Percentiles rank a stretch among this genome's conserved stretches.
phyloP scores from a whole-genome alignment of 2,888 invertebrate genomes.

The Oconnorella tubifera region DNA sequence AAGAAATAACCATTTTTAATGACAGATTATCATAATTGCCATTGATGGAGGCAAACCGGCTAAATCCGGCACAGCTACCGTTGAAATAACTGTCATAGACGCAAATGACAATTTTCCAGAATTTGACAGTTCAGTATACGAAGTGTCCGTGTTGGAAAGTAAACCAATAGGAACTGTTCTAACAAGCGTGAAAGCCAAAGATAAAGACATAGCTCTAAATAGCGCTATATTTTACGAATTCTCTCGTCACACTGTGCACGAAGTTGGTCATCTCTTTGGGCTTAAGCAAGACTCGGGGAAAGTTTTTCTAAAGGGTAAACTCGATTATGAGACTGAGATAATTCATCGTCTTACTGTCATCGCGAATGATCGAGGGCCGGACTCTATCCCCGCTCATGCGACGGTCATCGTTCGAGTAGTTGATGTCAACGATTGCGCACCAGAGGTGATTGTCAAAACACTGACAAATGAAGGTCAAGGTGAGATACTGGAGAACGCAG shows the following conservation, averaged over 20 bases:
- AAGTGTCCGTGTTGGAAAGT: constrained; percentile 28
- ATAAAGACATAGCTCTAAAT: constrained; percentile 30
- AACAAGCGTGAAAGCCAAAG: constrained; percentile 25
- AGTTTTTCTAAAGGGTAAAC: constrained; percentile 24
- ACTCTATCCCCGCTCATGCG: constrained; percentile 37
- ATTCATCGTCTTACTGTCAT: constrained; percentile 29
- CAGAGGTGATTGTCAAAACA: constrained; percentile 40
- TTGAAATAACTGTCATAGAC: constrained; percentile 31
- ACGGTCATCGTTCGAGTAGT: constrained; percentile 39
- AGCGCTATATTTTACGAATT: constrained; percentile 32
- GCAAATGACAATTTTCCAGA: constrained; percentile 34
- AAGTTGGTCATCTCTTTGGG: constrained; percentile 33
- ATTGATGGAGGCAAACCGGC: constrained; percentile 74
- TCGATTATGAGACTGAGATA: constrained; percentile 30
- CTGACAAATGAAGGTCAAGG: constrained; percentile 34
- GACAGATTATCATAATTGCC: constrained; percentile 75
- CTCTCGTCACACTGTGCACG: constrained; percentile 18
- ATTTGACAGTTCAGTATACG: constrained; percentile 29
- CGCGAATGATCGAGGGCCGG: constrained; percentile 38
- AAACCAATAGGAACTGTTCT: constrained; percentile 21
- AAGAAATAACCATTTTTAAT: no score
- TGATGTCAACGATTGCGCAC: constrained; percentile 44
- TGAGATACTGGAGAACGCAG: constrained; percentile 76
- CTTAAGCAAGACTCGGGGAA: constrained; percentile 27
- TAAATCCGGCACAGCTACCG: constrained; percentile 23